phyloP scores from a whole-genome alignment of 2,797 vertebrate genomes.

The Tarsius wallacei region DNA sequence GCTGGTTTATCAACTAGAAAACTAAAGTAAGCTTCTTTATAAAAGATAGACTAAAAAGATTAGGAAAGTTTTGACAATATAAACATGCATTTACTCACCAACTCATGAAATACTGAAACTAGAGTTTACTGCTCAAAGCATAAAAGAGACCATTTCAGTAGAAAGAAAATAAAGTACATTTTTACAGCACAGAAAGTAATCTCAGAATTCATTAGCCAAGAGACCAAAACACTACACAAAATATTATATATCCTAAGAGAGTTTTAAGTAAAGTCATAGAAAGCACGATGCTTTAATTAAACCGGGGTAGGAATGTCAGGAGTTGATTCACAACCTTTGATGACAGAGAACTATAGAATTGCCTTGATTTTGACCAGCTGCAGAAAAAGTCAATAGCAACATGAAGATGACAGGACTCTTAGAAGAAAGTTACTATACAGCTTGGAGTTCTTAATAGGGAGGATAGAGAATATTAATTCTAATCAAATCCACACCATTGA shows the following conservation, averaged over 20 bases:
- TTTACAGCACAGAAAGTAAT: constrained; percentile 18
- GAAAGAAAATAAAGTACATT: constrained; percentile 66
- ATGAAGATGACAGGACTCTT: neutral
- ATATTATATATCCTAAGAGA: constrained; percentile 8
- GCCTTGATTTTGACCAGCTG: neutral
- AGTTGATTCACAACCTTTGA: constrained; percentile 2
- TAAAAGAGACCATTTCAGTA: constrained; percentile 48
- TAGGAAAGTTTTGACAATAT: constrained; percentile 53
- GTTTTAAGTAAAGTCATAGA: constrained; percentile 55
- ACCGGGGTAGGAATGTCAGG: neutral
- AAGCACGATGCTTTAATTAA: constrained; percentile 56
- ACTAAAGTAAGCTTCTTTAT: constrained; percentile 63
- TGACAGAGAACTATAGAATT: neutral
- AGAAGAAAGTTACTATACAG: neutral
- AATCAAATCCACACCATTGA: neutral
- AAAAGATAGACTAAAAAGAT: constrained; percentile 69
- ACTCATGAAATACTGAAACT: constrained; percentile 50
- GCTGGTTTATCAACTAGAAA: constrained; percentile 70
- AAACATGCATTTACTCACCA: constrained; percentile 68
- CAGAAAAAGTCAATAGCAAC: neutral
- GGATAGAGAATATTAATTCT: neutral
- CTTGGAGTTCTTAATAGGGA: neutral
- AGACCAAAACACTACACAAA: constrained; percentile 40
- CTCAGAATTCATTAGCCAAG: constrained; percentile 65
- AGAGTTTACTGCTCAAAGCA: constrained; percentile 39